Evolutionary conservation across 2,888 invertebrate species (phyloP).

Genomic region (Synanthedon tipuliformis): DNA sequence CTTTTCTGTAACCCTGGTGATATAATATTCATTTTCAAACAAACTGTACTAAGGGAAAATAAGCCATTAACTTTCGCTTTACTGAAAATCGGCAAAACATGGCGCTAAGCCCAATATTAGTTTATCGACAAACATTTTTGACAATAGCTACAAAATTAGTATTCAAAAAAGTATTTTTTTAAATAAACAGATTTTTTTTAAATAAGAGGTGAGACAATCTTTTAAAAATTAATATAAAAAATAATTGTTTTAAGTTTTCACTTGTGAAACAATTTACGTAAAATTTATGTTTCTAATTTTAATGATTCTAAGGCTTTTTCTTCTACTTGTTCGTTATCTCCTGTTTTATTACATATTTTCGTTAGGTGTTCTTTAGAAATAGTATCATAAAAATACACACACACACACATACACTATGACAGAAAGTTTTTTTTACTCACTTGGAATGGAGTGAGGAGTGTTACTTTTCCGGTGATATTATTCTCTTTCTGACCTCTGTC

Average conservation of each 20-base stretch:
- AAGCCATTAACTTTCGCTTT: background rate
- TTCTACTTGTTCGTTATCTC: no score
- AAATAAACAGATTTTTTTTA: no score
- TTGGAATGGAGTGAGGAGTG: constrained; percentile 74
- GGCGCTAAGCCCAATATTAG: background rate
- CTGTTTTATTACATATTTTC: no score
- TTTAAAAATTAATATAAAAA: background rate
- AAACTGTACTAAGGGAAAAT: background rate
- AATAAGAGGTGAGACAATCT: no score
- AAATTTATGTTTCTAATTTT: no score
- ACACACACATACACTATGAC: background rate
- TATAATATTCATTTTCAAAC: background rate
- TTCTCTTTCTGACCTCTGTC: constrained; percentile 63
- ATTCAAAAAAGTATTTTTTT: no score
- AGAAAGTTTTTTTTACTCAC: constrained; percentile 20
- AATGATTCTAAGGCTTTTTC: no score
- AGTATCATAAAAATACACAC: no score
- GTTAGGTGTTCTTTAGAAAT: no score
- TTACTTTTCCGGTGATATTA: constrained; percentile 76
- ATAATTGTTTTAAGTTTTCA: no score
- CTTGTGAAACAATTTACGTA: no score
- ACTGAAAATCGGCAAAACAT: background rate
- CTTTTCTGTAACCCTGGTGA: constrained; percentile 73
- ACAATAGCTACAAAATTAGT: no score
- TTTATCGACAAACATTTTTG: background rate